phyloP scores from a whole-genome alignment of 2,888 invertebrate species.

The Tortricodes alternella region DNA sequence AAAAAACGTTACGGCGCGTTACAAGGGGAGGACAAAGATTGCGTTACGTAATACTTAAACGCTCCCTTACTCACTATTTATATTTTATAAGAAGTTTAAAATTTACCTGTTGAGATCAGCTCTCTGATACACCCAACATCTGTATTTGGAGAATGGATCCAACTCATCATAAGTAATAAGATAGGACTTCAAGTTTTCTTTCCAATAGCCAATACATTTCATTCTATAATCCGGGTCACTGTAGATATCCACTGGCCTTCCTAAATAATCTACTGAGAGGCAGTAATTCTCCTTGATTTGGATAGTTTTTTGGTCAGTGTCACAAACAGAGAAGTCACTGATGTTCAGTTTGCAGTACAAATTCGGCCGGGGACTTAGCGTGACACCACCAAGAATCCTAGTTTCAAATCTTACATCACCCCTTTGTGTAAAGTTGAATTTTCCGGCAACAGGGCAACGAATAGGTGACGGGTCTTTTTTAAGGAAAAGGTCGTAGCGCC shows the following conservation, averaged over 20 bases:
- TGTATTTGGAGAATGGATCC: slow-evolving; percentile 96
- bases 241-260: slow-evolving; percentile 97
- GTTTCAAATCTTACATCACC: slow-evolving; percentile 96
- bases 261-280: slow-evolving; percentile 97
- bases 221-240: slow-evolving; percentile 97
- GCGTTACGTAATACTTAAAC: not conserved
- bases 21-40: no score
- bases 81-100: slow-evolving; percentile 72
- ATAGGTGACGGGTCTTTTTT: slow-evolving; percentile 95
- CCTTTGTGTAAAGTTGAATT: slow-evolving; percentile 95
- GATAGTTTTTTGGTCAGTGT: slow-evolving; percentile 96
- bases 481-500: slow-evolving; percentile 94
- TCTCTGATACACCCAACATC: slow-evolving; percentile 99
- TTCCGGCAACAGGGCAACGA: slow-evolving; percentile 97
- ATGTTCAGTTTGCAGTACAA: slow-evolving; percentile 96
- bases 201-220: slow-evolving; percentile 99
- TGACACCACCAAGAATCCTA: slow-evolving; percentile 97
- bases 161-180: slow-evolving; percentile 97
- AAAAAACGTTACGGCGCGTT: no score
- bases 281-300: slow-evolving; percentile 98
- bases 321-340: slow-evolving; percentile 97
- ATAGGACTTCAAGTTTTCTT: slow-evolving; percentile 98
- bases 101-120: slow-evolving; percentile 94
- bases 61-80: not conserved
- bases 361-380: slow-evolving; percentile 95